Conservation (phyloP, 2,797 vertebrate genomes). For the Sebastes steindachneri region DNA sequence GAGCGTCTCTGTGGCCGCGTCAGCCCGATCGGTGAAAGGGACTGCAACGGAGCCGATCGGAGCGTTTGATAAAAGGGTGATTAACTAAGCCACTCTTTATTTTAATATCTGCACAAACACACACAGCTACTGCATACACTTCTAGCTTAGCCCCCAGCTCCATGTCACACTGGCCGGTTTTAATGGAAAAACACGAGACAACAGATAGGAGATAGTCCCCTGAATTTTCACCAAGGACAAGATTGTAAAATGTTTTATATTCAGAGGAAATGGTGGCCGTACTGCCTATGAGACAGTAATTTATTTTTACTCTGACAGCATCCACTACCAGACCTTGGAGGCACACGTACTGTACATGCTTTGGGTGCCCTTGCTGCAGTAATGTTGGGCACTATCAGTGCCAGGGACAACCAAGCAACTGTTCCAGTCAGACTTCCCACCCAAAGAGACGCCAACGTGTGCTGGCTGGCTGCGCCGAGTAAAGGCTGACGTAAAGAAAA, state of each 20-base stretch:
- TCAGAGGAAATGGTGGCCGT: conserved; percentile 31
- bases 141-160: conserved; percentile 17
- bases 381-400: conserved; percentile 34
- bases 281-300: conserved; percentile 16
- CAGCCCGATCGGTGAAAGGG: conserved; percentile 46
- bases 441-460: conserved; percentile 19
- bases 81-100: conserved; percentile 60
- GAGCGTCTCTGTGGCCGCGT: conserved; percentile 53
- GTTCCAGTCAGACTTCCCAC: conserved; percentile 35
- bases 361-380: conserved; percentile 52
- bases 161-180: conserved; percentile 28
- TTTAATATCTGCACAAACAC: conserved; percentile 38
- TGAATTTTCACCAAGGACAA: conserved; percentile 55
- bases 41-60: conserved; percentile 51
- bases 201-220: conserved; percentile 32
- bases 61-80: conserved; percentile 65
- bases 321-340: conserved; percentile 41
- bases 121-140: conserved; percentile 2
- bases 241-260: conserved; percentile 54
- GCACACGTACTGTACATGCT: conserved; percentile 29
- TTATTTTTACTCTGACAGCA: conserved; percentile 45
- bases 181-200: conserved; percentile 20
- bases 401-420: conserved; percentile 35
- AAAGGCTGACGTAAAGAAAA: conserved; percentile 33
- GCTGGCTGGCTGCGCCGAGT: conserved; percentile 12